A percentile compares a stretch with the other conserved stretches of the same genome.
Conservation (phyloP, 2,113 vertebrate genomes). For the Gyps fulvus region DNA sequence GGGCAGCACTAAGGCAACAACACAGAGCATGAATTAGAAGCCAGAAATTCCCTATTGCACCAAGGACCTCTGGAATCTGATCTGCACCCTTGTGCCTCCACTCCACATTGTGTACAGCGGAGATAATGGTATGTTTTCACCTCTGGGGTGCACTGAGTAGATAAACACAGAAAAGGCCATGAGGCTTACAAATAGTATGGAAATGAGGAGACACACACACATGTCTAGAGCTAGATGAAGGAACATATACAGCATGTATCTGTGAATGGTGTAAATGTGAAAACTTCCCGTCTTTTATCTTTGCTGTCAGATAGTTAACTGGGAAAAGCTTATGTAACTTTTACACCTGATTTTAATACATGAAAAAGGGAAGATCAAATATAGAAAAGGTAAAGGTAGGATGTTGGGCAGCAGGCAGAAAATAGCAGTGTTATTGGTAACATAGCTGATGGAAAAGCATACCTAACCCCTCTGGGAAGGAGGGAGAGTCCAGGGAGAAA, state of each 20-base stretch:
- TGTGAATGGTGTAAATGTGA: neutral
- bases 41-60: neutral
- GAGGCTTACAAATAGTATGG: neutral
- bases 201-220: neutral
- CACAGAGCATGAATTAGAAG: neutral
- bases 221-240: neutral
- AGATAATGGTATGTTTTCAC: neutral
- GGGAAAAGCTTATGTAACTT: neutral
- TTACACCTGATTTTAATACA: neutral
- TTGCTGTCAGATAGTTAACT: neutral
- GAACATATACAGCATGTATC: neutral
- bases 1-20: neutral
- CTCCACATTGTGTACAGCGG: neutral
- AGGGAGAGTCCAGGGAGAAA: neutral
- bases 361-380: neutral
- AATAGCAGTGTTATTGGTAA: neutral
- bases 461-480: neutral
- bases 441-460: neutral
- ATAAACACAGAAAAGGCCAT: neutral
- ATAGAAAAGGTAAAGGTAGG: neutral
- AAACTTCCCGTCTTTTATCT: neutral
- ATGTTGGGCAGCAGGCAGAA: neutral
- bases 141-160: neutral
- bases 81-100: neutral
- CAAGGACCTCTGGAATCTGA: neutral